Evolutionary conservation across 2,797 vertebrate species (phyloP), one percentile per base, ranked within the genome.

Genomic region (Calcarius lapponicus): DNA sequence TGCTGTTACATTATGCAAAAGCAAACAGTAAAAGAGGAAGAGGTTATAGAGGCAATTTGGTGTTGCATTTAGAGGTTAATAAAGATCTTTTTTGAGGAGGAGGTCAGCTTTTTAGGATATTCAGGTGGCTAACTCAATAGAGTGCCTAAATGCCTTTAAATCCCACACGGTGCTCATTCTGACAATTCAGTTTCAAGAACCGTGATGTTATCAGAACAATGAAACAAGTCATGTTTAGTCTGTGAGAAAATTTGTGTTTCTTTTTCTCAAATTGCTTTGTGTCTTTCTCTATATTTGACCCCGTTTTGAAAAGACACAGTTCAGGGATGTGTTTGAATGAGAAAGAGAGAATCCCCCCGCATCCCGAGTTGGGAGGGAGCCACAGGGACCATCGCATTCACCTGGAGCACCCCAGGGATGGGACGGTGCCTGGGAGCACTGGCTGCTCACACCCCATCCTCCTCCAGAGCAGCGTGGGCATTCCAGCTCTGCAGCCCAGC

Each of bases 1-100:
- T 47, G 70, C 88, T 75, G 76, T 11, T 70, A 29, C 51, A 73
- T 94, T 92, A 81, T 94, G 82, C 89, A 91, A 82, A 95, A 83
- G 60, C 74, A 92, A 81, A 42, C 36, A 79, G 40, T 34, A 48
- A 73, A 84, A 60, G 93, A 79, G 43, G 54, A 74, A 86, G 48
- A 87, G 82, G 58, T 86, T 90, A 60, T 2, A 75, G 45, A 94
- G 40, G 47, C 64, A 88, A 90, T 90, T 81, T 88, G 51, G 88
- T 53, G 62, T 21, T 62, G 73, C 70, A 64, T 79, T 92, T 88
- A 81, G 75, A 86, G 43, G 71, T 89, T 94, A 92, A 86, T 80
- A 78, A 80, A 90, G 61, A 58, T 53, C 31, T 58, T 60, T 81
- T 75, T 10, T 66, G 65, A 83, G 67, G 31, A 86, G 47, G 62